Evolutionary conservation across 2,888 invertebrate genomes (phyloP), one percentile per base, ranked within the genome.

Genomic region (Drosophila quinaria): DNA sequence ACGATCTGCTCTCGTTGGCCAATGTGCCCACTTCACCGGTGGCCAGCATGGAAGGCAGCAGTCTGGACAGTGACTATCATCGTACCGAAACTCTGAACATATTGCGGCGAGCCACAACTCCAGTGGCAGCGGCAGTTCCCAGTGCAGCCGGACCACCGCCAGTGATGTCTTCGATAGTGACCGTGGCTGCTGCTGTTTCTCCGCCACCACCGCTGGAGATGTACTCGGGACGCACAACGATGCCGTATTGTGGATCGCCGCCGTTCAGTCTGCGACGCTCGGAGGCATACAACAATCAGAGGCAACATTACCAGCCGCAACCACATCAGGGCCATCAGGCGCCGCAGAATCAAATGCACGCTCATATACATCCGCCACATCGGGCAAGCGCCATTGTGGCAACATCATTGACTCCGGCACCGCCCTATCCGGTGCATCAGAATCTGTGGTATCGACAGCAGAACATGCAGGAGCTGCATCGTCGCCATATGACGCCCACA

Each of bases 361-460:
- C 89, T 0, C 90, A 90, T 46, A 88, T 90, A 4, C 87, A 87
- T 77, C 87, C 74, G 13, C 84, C 72, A 15, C 80, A 78, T 70
- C 75, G 80, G 44, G 84, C 83, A 6, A 85, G 80, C 47, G 81
- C 84, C 19, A 83, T 81, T 65, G 88, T 80, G 29, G 80, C 87
- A 0, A 81, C 84, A 2, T 77, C 80, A 13, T 68, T 78, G 61
- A 90, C 80, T 1, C 88, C 90, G 2, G 94, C 94, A 15, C 95
- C 96, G 50, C 95, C 96, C 47, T 95, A 96, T 92, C 94, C 96
- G 6, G 94, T 96, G 6, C 96, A 96, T 91, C 96, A 96, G 87
- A 94, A 95, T 68, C 92, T 96, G 44, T 96, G 96, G 96, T 94
- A 95, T 72, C 94, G 95, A 0, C 96, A 96, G 81, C 96, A 96